Conservation (phyloP, 2,113 vertebrate species). For the Bostrychus sinensis region DNA sequence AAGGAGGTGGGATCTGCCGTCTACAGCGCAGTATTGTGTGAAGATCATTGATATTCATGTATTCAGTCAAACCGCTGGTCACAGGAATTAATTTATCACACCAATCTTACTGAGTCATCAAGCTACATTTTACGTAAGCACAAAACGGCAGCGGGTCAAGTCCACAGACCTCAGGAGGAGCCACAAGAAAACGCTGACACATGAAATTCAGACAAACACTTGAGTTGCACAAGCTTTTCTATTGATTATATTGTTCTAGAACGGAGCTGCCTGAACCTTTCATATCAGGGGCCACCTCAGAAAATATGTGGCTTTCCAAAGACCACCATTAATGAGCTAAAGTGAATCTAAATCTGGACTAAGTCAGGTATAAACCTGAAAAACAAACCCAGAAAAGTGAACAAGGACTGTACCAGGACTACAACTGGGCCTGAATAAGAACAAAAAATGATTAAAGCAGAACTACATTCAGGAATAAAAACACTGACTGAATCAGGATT, state of each 20-base stretch:
- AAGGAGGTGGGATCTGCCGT: not conserved
- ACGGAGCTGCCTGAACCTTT: no score
- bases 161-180: not conserved
- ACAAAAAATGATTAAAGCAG: no score
- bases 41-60: slow-evolving; percentile 35
- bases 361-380: no score
- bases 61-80: slow-evolving; percentile 27
- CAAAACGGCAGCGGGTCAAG: not conserved
- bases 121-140: not conserved
- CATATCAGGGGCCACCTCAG: no score
- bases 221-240: not conserved
- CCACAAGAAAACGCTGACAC: not conserved
- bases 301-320: no score
- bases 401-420: no score
- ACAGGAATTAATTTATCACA: slow-evolving; percentile 19
- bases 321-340: no score
- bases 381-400: no score
- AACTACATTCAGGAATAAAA: no score
- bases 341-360: no score
- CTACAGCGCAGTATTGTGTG: not conserved
- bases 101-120: slow-evolving; percentile 41
- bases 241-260: slow-evolving; percentile 2
- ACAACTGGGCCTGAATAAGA: no score
- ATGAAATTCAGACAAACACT: not conserved
- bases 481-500: no score